Conservation (phyloP, 2,113 vertebrate genomes). For the Sitta europaea region DNA sequence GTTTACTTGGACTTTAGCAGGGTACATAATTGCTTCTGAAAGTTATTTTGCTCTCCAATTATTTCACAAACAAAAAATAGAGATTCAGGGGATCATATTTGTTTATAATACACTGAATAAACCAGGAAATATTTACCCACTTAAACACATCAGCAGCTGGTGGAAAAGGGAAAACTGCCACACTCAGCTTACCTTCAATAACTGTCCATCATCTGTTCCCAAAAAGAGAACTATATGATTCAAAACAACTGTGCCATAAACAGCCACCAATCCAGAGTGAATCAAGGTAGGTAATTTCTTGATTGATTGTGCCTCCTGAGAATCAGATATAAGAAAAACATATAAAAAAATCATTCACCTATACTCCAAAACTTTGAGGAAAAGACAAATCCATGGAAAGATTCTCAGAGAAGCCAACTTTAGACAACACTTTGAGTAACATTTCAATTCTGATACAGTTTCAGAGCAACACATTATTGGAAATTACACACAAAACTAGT, state of each 20-base stretch:
- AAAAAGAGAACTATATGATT: conserved; percentile 82
- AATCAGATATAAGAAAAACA: conserved; percentile 47
- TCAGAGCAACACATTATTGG: neutral
- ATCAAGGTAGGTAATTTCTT: conserved; percentile 68
- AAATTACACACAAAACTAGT: neutral
- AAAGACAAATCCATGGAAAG: neutral
- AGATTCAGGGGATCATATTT: neutral
- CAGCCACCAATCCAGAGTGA: conserved; percentile 79
- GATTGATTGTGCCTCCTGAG: conserved; percentile 59
- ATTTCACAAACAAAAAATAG: neutral
- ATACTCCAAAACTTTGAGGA: neutral
- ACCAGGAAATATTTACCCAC: neutral
- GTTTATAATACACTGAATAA: neutral
- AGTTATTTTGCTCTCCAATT: neutral
- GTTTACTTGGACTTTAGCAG: neutral
- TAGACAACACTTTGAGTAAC: neutral
- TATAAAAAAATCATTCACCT: conserved; percentile 1
- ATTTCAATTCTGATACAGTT: neutral
- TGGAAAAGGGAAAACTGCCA: neutral
- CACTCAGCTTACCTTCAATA: conserved; percentile 82
- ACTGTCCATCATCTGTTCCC: conserved; percentile 83
- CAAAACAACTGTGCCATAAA: conserved; percentile 78
- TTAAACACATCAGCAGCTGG: neutral
- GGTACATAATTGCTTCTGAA: neutral
- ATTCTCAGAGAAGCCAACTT: neutral